Evolutionary conservation across 2,113 vertebrate species (phyloP).

Genomic region (Apteryx owenii): DNA sequence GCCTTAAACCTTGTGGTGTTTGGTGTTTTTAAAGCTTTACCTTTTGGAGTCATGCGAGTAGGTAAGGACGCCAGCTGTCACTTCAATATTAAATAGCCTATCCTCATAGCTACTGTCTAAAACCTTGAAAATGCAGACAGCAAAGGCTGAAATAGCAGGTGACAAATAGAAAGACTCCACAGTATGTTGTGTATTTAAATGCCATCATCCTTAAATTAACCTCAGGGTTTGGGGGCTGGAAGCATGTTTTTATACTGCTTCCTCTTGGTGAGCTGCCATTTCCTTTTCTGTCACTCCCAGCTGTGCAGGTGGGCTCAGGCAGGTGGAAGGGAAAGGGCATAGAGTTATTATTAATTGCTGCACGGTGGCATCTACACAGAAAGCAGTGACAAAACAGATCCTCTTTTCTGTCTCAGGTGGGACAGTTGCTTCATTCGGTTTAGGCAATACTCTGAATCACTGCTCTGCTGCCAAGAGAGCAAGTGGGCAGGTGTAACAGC

Average conservation of each 20-base stretch:
- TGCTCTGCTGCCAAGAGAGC: not conserved
- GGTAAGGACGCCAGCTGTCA: not conserved
- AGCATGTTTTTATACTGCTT: not conserved
- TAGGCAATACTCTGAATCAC: not conserved
- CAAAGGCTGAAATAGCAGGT: not conserved
- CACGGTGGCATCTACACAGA: not conserved
- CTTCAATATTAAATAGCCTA: not conserved
- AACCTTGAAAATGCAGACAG: not conserved
- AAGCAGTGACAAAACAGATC: not conserved
- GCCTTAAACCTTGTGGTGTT: not conserved
- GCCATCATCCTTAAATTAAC: not conserved
- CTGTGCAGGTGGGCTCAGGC: fast-evolving
- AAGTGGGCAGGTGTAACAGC: not conserved
- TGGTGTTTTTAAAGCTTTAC: not conserved
- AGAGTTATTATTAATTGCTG: not conserved
- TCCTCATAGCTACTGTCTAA: not conserved
- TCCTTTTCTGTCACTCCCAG: not conserved
- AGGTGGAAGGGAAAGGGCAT: conserved; percentile 30
- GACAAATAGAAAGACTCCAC: not conserved
- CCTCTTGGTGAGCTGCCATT: not conserved
- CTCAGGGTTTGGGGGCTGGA: not conserved
- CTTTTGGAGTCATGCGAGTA: not conserved
- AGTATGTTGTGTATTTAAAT: not conserved
- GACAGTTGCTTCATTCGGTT: not conserved
- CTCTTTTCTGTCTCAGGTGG: not conserved